Evolutionary conservation across 2,888 invertebrate genomes (phyloP), one percentile per base, ranked within the genome.

Genomic region (Dryomyza anilis): DNA sequence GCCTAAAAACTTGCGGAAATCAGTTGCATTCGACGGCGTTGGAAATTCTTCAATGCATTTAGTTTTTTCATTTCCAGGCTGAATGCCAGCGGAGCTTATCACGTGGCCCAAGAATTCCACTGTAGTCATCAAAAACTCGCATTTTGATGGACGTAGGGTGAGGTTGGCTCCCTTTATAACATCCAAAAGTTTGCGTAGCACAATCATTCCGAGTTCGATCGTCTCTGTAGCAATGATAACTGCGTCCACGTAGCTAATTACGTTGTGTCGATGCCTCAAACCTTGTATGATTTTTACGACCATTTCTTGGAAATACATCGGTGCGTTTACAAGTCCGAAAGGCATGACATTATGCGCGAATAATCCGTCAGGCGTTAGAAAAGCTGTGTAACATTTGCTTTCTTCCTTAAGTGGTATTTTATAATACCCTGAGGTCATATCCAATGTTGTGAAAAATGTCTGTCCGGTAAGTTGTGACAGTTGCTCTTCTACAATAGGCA

Each of bases 271-370:
- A 57, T 57, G 23, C 57, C 43, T 36, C 43, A 43, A 16, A 1
- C 43, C 43, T 43, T 43, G n/a, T 16, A 43, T n/a, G 1, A 43
- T 43, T 2, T 16, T 43, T 1, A 43, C 43, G 14, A 65, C 56
- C 19, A 21, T 65, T 4, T 75, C 66, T 60, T 78, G 78, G 67
- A 79, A 82, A 21, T 72, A 72, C 27, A 72, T 69, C 7, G 77
- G 77, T 1, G 78, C 77, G 57, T 80, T 80, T 3, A 71, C 53
- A 3, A 80, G 65, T 1, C 79, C 80, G 64, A 81, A 83, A 1
- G 78, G 76, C 76, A 81, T 75, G 0, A 71, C 58, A 2, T 68
- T 56, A 60, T 73, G 78, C 68, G 80, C 74, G 52, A 70, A 81
- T 5, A 77, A 66, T 6, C 76, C 77, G 25, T 76, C 76, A 2